A percentile compares a stretch with the other conserved stretches of the same genome.
These are phyloP conservation scores for Cariama cristata DNA, from an alignment of 2,113 vertebrate species.

Conservation along the genomic window DNA sequence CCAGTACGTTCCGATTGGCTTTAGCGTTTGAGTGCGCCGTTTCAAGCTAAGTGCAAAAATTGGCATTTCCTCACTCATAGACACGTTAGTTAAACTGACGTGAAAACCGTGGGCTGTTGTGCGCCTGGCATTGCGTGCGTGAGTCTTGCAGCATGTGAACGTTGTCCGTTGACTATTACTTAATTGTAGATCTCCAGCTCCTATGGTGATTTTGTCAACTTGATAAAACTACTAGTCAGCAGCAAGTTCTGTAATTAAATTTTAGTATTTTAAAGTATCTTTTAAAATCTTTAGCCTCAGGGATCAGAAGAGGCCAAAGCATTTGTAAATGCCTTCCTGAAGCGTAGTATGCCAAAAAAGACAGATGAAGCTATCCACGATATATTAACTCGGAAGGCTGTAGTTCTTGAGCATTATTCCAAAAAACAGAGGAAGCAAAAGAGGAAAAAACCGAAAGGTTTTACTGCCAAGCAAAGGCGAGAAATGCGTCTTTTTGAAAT, in stretches of 20 bases:
- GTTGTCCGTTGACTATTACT: fast-evolving
- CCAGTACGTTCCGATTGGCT: no score
- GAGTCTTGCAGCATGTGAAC: not conserved
- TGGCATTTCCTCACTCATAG: not conserved
- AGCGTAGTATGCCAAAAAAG: constrained; percentile 67
- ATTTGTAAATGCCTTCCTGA: constrained; percentile 85
- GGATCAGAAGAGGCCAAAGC: constrained; percentile 61
- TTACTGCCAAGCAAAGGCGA: constrained; percentile 81
- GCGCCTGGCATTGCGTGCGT: no score
- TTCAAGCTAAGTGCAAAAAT: fast-evolving
- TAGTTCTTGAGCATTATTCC: constrained; percentile 79
- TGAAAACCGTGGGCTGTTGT: not conserved
- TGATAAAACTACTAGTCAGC: no score
- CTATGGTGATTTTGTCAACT: fast-evolving
- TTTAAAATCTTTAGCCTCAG: constrained; percentile 52
- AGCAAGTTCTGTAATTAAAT: not conserved
- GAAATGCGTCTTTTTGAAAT: constrained; percentile 85
- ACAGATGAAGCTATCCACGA: constrained; percentile 31
- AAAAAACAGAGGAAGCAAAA: constrained; percentile 63
- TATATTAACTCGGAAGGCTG: constrained; percentile 80
- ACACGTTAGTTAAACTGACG: not conserved
- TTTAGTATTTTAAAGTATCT: fast-evolving
- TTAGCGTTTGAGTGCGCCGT: not conserved
- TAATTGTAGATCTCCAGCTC: fast-evolving
- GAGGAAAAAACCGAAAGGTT: constrained; percentile 75